These are phyloP conservation scores for Halocynthia roretzi DNA, from an alignment of 23 tunicate species.

Conservation along the genomic window DNA sequence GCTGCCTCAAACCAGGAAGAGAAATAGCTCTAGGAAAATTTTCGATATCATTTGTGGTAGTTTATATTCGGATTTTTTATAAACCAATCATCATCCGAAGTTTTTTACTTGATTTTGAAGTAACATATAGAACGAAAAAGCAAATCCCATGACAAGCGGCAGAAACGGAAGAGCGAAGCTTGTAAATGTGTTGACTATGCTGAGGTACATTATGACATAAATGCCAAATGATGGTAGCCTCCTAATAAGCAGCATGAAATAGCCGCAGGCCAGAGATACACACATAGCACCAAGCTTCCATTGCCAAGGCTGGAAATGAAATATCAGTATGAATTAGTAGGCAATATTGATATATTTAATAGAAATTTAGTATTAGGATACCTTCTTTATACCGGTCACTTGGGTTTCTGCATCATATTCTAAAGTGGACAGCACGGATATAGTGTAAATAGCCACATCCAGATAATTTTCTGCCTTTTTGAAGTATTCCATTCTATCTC, in stretches of 20 bases:
- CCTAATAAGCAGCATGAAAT: constrained; percentile 23
- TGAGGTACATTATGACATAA: constrained; percentile 42
- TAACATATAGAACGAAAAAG: constrained; percentile 37
- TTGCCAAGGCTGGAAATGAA: constrained; percentile 35
- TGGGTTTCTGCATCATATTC: constrained; percentile 18
- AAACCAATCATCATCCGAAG: too few relatives aligned
- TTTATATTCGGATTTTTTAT: too few relatives aligned
- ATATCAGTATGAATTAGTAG: not conserved
- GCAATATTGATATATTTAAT: not conserved
- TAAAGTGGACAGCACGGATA: constrained; percentile 15
- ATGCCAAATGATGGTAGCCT: constrained; percentile 42
- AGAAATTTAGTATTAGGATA: not conserved
- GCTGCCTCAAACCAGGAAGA: constrained; percentile 25
- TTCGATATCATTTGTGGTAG: too few relatives aligned
- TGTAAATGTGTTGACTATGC: constrained; percentile 26
- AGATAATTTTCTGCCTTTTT: constrained; percentile 24
- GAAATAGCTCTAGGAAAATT: not conserved
- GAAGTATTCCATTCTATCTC: constrained; percentile 19
- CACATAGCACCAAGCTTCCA: constrained; percentile 38
- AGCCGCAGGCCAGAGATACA: constrained; percentile 18
- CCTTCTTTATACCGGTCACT: constrained; percentile 37
- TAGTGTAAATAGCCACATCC: constrained; percentile 17
- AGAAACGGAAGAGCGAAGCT: constrained; percentile 23
- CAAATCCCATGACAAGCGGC: constrained; percentile 25
- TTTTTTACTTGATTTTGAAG: constrained; percentile 28